Conservation (phyloP, 2,888 invertebrate genomes). For the Clusia tigrina region DNA sequence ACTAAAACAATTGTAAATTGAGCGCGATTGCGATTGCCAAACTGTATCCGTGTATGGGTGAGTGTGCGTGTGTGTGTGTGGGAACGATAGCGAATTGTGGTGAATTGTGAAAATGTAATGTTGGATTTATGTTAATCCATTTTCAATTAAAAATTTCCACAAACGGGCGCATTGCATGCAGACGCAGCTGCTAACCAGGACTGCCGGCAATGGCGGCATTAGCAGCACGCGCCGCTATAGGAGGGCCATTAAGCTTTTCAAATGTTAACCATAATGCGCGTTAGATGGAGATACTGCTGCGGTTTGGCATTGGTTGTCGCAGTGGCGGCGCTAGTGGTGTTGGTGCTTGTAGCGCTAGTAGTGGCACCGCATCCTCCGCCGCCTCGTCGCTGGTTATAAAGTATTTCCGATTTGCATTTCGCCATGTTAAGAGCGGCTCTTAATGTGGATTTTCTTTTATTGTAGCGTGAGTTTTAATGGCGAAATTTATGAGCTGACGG, state of each 20-base stretch:
- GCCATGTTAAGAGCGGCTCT: not conserved
- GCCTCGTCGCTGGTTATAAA: slow-evolving; percentile 4
- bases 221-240: not conserved
- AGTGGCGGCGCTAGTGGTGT: not conserved
- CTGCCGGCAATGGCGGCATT: not conserved
- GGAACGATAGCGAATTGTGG: not conserved
- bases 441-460: slow-evolving; percentile 3
- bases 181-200: not conserved
- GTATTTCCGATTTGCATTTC: slow-evolving; percentile 8
- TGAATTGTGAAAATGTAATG: slow-evolving; percentile 3
- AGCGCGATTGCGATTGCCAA: not conserved
- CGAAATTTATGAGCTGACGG: slow-evolving; percentile 7
- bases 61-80: not conserved
- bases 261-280: slow-evolving; percentile 1
- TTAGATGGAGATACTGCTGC: not conserved
- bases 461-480: not conserved
- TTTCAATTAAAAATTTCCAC: slow-evolving; percentile 4
- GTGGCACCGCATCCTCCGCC: too few relatives aligned
- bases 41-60: not conserved
- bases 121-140: slow-evolving; percentile 6
- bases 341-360: too few relatives aligned
- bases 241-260: not conserved
- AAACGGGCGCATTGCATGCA: not conserved
- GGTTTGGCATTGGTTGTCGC: not conserved
- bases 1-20: slow-evolving; percentile 1